These are phyloP conservation scores for Eubasilissa splendida DNA, from an alignment of 2,888 invertebrate species.

Conservation along the genomic window DNA sequence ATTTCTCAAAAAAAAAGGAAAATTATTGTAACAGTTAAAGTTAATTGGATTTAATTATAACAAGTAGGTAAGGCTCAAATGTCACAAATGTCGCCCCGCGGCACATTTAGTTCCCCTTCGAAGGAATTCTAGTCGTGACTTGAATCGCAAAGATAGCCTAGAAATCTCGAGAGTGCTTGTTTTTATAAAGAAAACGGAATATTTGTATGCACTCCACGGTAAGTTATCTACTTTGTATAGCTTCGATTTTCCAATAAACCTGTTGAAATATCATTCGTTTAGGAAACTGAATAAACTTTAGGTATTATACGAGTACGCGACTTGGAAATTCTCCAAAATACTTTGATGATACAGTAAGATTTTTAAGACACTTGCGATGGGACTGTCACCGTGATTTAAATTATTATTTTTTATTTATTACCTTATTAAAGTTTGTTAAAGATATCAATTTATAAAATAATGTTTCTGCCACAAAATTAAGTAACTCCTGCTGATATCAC, in stretches of 20 bases:
- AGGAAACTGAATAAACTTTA: background rate
- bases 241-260: slow-evolving; percentile 20
- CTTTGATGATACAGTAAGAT: no score
- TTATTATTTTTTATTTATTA: no score
- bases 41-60: slow-evolving; percentile 16
- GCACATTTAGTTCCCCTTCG: slow-evolving; percentile 5
- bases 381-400: no score
- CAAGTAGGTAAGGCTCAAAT: background rate
- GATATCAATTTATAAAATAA: no score
- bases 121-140: slow-evolving; percentile 21
- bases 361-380: no score
- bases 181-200: slow-evolving; percentile 8
- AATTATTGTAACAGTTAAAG: background rate
- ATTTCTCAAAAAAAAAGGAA: no score
- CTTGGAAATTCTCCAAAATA: no score
- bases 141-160: slow-evolving; percentile 10
- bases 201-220: slow-evolving; percentile 9
- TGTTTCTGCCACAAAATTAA: no score
- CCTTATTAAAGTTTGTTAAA: no score
- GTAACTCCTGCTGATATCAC: no score
- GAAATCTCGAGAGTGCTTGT: slow-evolving; percentile 3
- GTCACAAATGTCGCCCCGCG: slow-evolving; percentile 10
- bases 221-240: background rate
- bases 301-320: no score
- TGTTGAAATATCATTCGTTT: slow-evolving; percentile 25